phyloP scores from a whole-genome alignment of 2,797 vertebrate species.

The Spinus olivaceus region DNA sequence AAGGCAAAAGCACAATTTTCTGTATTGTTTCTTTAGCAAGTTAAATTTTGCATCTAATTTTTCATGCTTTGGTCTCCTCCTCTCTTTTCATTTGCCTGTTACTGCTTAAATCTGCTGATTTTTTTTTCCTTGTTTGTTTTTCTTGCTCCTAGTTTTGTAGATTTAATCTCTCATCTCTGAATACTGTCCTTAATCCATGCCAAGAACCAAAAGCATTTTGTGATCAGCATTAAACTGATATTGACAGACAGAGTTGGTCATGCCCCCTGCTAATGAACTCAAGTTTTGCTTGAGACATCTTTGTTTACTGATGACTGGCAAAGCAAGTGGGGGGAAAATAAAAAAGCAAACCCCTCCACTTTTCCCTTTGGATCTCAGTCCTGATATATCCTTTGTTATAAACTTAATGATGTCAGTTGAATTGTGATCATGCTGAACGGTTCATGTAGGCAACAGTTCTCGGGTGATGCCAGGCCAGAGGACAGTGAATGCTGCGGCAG shows the following conservation, averaged over 20 bases:
- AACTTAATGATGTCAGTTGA: not conserved
- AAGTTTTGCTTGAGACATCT: not conserved
- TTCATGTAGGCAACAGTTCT: not conserved
- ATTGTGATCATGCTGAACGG: not conserved
- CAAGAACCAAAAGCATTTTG: not conserved
- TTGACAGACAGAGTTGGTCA: not conserved
- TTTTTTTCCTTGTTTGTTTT: not conserved
- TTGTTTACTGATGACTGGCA: not conserved
- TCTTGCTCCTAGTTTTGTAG: not conserved
- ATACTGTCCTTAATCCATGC: not conserved
- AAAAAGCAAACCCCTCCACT: fast-evolving
- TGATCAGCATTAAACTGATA: not conserved
- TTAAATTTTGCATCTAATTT: not conserved
- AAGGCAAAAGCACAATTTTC: not conserved
- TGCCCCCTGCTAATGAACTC: not conserved
- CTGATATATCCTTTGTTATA: not conserved
- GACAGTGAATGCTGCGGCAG: not conserved
- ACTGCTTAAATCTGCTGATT: not conserved
- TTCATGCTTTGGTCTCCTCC: not conserved
- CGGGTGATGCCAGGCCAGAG: not conserved
- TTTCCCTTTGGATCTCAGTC: not conserved
- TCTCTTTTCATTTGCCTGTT: not conserved
- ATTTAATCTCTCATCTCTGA: not conserved
- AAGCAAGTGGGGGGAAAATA: not conserved
- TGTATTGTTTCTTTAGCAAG: not conserved